Evolutionary conservation across 1,140 invertebrate genomes (phyloP).

Genomic region (Schlechtendalia chinensis): DNA sequence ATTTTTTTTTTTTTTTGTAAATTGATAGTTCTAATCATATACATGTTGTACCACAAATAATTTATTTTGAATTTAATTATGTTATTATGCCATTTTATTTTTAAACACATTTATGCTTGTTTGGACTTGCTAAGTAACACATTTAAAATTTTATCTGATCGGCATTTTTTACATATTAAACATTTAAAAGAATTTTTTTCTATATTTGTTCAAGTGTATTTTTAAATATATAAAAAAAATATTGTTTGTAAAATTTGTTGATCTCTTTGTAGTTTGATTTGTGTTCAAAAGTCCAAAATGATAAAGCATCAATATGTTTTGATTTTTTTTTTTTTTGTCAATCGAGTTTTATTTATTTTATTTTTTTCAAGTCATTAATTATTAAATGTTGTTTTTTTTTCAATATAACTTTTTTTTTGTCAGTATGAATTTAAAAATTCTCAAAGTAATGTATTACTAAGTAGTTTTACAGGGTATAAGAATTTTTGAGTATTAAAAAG

Average conservation of each 20-base stretch:
- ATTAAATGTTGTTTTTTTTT: no score
- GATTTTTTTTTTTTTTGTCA: background rate
- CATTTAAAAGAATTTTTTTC: background rate
- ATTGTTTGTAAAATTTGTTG: conserved; percentile 11
- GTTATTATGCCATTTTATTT: conserved; percentile 40
- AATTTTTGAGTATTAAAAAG: conserved; percentile 43
- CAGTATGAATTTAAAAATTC: conserved; percentile 36
- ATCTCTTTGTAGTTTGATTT: background rate
- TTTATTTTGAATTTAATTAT: conserved; percentile 35
- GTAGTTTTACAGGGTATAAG: conserved; percentile 47
- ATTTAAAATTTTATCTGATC: background rate
- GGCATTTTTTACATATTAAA: background rate
- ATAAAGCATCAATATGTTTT: background rate
- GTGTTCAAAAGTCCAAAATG: conserved; percentile 11
- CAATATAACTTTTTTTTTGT: conserved; percentile 12
- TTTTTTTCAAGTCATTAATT: background rate
- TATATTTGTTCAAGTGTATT: background rate
- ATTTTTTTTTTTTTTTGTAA: conserved; percentile 12
- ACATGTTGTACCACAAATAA: conserved; percentile 34
- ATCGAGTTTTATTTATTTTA: background rate
- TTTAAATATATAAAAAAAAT: background rate
- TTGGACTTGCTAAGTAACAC: background rate
- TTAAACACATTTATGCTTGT: background rate
- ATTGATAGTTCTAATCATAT: conserved; percentile 18
- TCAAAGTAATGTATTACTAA: conserved; percentile 17